Percentiles rank a stretch among this genome's conserved stretches.
Evolutionary conservation across 2,888 invertebrate species (phyloP).

Genomic region (Microctonus aethiopoides): DNA sequence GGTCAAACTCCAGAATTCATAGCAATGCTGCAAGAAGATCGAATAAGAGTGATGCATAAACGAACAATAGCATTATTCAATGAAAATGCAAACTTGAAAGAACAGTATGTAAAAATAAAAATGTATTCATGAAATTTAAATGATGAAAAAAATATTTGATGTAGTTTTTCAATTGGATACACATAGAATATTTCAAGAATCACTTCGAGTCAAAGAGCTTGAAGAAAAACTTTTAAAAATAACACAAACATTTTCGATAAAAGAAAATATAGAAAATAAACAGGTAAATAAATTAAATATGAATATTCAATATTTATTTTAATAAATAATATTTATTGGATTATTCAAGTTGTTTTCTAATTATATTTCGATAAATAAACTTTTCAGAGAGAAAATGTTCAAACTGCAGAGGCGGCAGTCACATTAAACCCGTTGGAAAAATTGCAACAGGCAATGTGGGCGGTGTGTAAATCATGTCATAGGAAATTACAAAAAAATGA

Average conservation of each 20-base stretch:
- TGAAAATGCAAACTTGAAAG: slow-evolving; percentile 51
- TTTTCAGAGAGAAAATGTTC: not conserved
- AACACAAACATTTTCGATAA: slow-evolving; percentile 4
- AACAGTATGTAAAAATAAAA: slow-evolving; percentile 48
- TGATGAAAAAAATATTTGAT: too few species aligned
- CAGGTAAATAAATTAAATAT: too few species aligned
- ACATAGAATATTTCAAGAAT: slow-evolving; percentile 1
- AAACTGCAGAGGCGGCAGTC: not conserved
- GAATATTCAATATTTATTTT: too few species aligned
- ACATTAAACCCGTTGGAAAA: slow-evolving; percentile 30
- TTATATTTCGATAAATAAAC: not conserved
- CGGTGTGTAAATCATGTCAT: slow-evolving; percentile 50
- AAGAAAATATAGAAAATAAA: not conserved
- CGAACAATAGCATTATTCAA: slow-evolving; percentile 51
- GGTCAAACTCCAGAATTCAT: slow-evolving; percentile 3
- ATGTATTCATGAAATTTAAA: not conserved
- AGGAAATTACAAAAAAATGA: slow-evolving; percentile 45
- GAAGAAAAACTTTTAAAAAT: not conserved
- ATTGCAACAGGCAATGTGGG: slow-evolving; percentile 42
- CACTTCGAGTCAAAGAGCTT: not conserved
- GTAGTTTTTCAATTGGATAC: too few species aligned
- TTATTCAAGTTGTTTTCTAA: too few species aligned
- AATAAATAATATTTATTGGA: too few species aligned
- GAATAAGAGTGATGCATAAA: slow-evolving; percentile 50
- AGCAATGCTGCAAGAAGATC: slow-evolving; percentile 50